Evolutionary conservation across 2,113 vertebrate species (phyloP), one percentile per base, ranked within the genome.

Genomic region (Sorex araneus): DNA sequence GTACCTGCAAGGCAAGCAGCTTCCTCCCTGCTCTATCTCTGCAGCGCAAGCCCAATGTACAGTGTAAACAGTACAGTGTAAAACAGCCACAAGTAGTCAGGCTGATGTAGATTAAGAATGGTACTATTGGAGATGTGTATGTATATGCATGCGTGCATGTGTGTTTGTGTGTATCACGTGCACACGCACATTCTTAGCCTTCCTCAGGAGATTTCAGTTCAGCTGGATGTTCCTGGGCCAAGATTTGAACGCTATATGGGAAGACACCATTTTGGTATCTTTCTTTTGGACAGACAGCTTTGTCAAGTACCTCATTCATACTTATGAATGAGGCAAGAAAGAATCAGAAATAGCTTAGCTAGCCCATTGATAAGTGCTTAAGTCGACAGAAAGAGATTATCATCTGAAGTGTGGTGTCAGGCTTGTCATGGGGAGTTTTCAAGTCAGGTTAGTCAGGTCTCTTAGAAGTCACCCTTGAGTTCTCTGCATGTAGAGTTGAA

Each of bases 401-500:
- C 50, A 91, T 34, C 16, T 87, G 60, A 87, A 84, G 74, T 25
- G 40, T 63, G 60, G 64, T 66, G 64, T 27, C 27, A 66, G 1
- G 18, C 57, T 60, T 60, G 16, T 60, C 57, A 60, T 60, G 57
- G 10, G 54, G 18, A 80, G 19, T 3, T 76, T n/a, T 82, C 77
- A 47, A 73, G 27, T 63, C 60, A 45, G 6, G 4, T 36, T 63
- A 77, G 2, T 43, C 30, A 71, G 32, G 57, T 50, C 67, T 32
- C 28, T 13, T 8, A 10, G 74, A 43, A 71, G 57, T 77, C 30
- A 32, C 43, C 69, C 32, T 73, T 3, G 2, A 40, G 73, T 79
- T 60, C 43, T 82, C 36, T n/a, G 21, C 50, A 60, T 30, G 18
- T 13, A 75, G 71, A 87, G 74, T 8, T 84, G 57, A 90, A 90